Base-by-base conservation (phyloP, 2,113 vertebrate genomes). In the Lipophrys pholis region DNA sequence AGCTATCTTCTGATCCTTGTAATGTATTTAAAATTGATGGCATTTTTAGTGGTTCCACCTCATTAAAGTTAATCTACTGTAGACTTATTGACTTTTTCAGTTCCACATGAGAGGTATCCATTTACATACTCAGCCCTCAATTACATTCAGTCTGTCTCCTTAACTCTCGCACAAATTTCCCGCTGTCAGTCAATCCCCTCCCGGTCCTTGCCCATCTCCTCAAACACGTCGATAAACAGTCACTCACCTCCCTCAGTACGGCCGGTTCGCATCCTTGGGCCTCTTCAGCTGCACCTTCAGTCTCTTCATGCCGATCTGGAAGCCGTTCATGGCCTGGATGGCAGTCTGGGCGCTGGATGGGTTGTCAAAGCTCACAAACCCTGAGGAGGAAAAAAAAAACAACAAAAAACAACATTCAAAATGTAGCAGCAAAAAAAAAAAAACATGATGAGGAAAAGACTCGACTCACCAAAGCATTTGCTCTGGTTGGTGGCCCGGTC, bases 401-500 rank as follows among this genome's bases (percentile, higher is more conserved):
- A 17, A 68, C 2, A 4, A 2, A 30, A 2, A 30, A 30, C 21
- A 30, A 30, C 21, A 30, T 30, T 30, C 21, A 30, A 68, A 50
- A 12, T 11, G 58, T 3, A 41, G 56, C 21, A 41, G 6, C 5
- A 39, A 11, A 8, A 35, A 43, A 17, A 14, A 42, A 30, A 2
- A 30, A 2, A 30, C 4, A 30, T 4, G 21, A 30, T 30, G 21
- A 30, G 21, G 21, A 30, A 30, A 30, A 30, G 21, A 2, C 21
- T 30, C 21, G 21, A 30, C 96, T 92, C 90, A 98, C 97, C 97
- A 64, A 98, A 98, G 92, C 97, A 99, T 94, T 99, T 99, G 94
- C 97, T 99, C 93, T 98, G 97, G 93, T 99, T 99, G 89, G 97
- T 99, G 82, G 97, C 97, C 0, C 97, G 94, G 91, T 99, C 97